phyloP scores from a whole-genome alignment of 2,113 vertebrate genomes.

The Vidua macroura region DNA sequence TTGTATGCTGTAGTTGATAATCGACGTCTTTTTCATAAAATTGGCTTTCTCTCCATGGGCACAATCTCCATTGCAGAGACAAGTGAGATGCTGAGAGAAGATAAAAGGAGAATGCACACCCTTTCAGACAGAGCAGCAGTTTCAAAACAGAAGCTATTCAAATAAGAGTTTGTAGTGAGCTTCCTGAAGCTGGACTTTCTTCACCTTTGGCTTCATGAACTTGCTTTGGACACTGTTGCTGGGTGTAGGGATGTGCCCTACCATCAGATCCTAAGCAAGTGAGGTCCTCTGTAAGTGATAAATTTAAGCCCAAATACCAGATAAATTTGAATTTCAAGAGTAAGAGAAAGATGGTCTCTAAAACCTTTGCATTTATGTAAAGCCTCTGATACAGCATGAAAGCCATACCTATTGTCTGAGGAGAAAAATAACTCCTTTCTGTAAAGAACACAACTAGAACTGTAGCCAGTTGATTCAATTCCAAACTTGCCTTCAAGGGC shows the following conservation, averaged over 20 bases:
- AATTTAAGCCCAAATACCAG: not conserved
- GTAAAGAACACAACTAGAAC: not conserved
- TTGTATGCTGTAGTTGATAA: not conserved
- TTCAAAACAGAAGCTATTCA: not conserved
- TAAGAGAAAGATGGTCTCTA: not conserved
- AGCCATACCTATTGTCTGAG: fast-evolving
- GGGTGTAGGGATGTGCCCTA: not conserved
- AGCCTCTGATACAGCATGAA: not conserved
- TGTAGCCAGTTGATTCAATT: not conserved
- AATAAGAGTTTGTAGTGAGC: not conserved
- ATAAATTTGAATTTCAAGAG: not conserved
- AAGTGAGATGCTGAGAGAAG: not conserved
- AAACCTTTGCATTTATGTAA: not conserved
- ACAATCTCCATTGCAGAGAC: not conserved
- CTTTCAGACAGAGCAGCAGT: not conserved
- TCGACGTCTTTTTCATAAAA: not conserved
- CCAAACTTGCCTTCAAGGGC: not conserved
- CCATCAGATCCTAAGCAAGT: not conserved
- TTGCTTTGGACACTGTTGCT: not conserved
- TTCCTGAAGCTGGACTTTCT: not conserved
- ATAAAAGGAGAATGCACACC: not conserved
- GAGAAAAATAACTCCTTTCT: not conserved
- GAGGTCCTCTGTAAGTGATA: not conserved
- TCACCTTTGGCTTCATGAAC: not conserved
- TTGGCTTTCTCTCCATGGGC: not conserved